Conservation (phyloP, 2,888 invertebrate species). For the Notocelia uddmanniana region DNA sequence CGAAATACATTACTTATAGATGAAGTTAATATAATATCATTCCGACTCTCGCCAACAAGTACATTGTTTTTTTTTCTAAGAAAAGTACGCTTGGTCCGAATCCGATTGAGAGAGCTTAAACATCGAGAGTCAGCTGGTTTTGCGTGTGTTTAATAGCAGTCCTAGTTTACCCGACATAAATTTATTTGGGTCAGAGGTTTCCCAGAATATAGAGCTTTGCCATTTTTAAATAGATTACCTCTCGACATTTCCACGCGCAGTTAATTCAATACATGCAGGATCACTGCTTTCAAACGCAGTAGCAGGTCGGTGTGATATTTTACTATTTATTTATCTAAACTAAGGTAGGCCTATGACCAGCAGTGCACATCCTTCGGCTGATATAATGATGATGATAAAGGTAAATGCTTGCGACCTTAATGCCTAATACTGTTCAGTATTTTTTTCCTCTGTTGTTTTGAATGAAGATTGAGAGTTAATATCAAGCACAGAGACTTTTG, state of each 20-base stretch:
- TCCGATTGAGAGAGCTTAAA: background rate
- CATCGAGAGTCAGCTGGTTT: background rate
- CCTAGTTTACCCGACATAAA: constrained; percentile 16
- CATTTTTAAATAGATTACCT: constrained; percentile 18
- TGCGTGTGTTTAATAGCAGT: background rate
- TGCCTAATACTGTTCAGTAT: too few relatives aligned
- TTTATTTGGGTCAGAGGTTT: constrained; percentile 34
- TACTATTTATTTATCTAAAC: background rate
- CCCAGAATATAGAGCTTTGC: constrained; percentile 11
- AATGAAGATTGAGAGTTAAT: too few relatives aligned
- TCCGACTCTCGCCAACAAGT: too few relatives aligned
- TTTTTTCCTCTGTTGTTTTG: too few relatives aligned
- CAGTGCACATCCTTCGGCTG: too few relatives aligned
- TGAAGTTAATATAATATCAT: too few relatives aligned
- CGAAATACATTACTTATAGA: too few relatives aligned
- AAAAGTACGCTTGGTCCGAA: background rate
- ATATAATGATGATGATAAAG: too few relatives aligned
- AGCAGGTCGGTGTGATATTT: background rate
- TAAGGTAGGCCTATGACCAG: too few relatives aligned
- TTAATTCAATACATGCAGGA: constrained; percentile 12
- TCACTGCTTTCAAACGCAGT: constrained; percentile 6
- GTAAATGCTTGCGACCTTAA: too few relatives aligned
- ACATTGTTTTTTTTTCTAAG: too few relatives aligned
- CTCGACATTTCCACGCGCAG: constrained; percentile 4
- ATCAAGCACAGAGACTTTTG: too few relatives aligned